A percentile compares a stretch with the other conserved stretches of the same genome.
phyloP scores from a whole-genome alignment of 2,888 invertebrate genomes.

The Brachyopa scutellaris region DNA sequence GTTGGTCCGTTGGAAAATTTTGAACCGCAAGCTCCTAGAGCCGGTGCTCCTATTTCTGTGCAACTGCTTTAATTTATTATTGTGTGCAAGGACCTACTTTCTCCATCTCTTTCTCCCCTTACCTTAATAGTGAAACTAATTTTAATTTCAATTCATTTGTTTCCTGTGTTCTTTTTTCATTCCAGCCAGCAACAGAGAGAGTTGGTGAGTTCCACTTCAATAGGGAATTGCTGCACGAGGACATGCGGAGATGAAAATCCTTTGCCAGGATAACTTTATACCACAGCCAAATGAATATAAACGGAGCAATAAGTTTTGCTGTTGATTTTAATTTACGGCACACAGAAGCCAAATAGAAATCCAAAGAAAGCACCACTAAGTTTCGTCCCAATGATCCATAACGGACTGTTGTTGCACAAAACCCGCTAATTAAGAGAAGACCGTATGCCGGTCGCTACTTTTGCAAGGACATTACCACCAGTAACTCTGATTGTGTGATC shows the following conservation, averaged over 20 bases:
- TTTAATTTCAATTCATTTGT: slow-evolving; percentile 58
- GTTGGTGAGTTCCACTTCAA: slow-evolving; percentile 13
- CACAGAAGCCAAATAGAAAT: background rate
- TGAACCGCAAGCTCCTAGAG: slow-evolving; percentile 9
- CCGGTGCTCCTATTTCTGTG: slow-evolving; percentile 7
- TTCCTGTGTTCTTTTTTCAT: slow-evolving; percentile 32
- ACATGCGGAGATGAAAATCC: slow-evolving; percentile 1
- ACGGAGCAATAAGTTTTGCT: background rate
- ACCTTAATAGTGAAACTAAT: slow-evolving; percentile 32
- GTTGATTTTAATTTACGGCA: slow-evolving; percentile 16
- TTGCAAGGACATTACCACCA: background rate
- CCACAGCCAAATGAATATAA: slow-evolving; percentile 12
- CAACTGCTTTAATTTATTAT: slow-evolving; percentile 40
- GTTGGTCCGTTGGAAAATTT: slow-evolving; percentile 1
- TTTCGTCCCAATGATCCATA: background rate
- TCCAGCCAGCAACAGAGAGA: slow-evolving; percentile 46
- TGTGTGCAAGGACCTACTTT: slow-evolving; percentile 1
- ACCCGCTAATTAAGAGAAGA: slow-evolving; percentile 4
- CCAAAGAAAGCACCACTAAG: background rate
- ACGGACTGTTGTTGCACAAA: background rate
- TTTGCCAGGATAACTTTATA: background rate
- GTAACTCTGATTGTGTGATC: slow-evolving; percentile 72
- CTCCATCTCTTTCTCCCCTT: background rate
- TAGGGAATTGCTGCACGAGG: slow-evolving; percentile 13
- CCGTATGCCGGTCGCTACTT: too few species aligned